Evolutionary conservation across 2,113 vertebrate species (phyloP), one percentile per base, ranked within the genome.

Genomic region (Merops nubicus): DNA sequence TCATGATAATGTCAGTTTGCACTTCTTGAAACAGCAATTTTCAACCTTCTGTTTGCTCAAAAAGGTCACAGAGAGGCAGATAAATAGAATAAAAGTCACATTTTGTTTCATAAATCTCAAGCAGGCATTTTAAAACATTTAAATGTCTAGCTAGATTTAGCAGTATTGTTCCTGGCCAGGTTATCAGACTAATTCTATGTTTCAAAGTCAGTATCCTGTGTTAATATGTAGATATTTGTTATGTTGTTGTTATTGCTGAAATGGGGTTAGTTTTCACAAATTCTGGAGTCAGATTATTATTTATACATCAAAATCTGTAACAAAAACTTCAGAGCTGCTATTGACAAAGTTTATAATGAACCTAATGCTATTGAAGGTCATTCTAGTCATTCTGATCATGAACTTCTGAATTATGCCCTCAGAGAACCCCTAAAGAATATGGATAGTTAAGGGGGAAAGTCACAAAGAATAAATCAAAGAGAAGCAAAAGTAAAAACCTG

Each of bases 401-500:
- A 87, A 93, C 53, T 74, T 95, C 86, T 75, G 68, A 93, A 75
- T 91, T 81, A 91, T 91, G 80, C 83, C 94, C 78, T 83, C 57
- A 88, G 95, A 90, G 63, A 57, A 80, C 31, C 82, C 86, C 51
- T 80, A 59, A 47, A 96, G 93, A 93, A 85, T 50, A 84, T 11
- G 15, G 63, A 54, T 50, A 89, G 67, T 86, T 93, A 73, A 82
- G 45, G 65, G 48, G 29, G 62, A 82, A 92, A 96, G 93, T 95
- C 97, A 96, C 19, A 93, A 94, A 75, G 86, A 64, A 97, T 97
- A 93, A 95, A 96, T 97, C 96, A 95, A 73, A 89, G 59, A 74
- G 33, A 92, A 87, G 86, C 59, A 92, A 67, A 91, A 91, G 48
- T 65, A 72, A 95, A 96, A 92, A 89, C 82, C 29, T 89, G 72